These are phyloP conservation scores for Oscheius sp. DNA, from an alignment of 2,888 invertebrate species.

Conservation along the genomic window DNA sequence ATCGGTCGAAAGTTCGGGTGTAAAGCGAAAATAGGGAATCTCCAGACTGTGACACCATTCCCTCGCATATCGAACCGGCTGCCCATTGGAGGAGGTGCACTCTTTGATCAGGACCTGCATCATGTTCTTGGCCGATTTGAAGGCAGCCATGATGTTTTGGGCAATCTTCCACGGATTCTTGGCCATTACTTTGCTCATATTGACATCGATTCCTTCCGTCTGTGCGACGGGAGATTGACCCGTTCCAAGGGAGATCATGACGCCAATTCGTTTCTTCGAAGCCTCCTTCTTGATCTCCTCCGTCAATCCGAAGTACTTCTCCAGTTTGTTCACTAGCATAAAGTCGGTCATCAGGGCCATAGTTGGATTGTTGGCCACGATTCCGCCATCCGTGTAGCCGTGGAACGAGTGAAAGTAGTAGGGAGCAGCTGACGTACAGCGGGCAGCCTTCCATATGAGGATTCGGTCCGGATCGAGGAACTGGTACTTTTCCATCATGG, in stretches of 20 bases:
- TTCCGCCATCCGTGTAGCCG: slow-evolving; percentile 54
- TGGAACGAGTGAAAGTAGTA: slow-evolving; percentile 57
- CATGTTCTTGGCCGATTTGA: slow-evolving; percentile 44
- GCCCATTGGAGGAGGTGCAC: slow-evolving; percentile 55
- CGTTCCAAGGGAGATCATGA: slow-evolving; percentile 53
- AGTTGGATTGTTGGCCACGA: slow-evolving; percentile 58
- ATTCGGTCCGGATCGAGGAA: slow-evolving; percentile 52
- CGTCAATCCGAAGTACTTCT: slow-evolving; percentile 44
- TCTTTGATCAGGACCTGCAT: slow-evolving; percentile 37
- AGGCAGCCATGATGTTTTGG: slow-evolving; percentile 43
- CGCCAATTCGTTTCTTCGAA: slow-evolving; percentile 32
- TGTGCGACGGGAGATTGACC: slow-evolving; percentile 49
- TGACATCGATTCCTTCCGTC: slow-evolving; percentile 55
- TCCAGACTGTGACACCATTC: slow-evolving; percentile 54
- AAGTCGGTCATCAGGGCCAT: slow-evolving; percentile 53
- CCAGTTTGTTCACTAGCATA: slow-evolving; percentile 43
- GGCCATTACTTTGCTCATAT: slow-evolving; percentile 11
- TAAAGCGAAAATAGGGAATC: slow-evolving; percentile 50
- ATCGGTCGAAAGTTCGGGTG: slow-evolving; percentile 39
- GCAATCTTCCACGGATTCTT: slow-evolving; percentile 45
- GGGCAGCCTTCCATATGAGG: slow-evolving; percentile 55
- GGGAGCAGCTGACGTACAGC: slow-evolving; percentile 43
- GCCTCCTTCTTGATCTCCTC: slow-evolving; percentile 41
- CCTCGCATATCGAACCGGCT: slow-evolving; percentile 51
- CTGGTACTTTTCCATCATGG: slow-evolving; percentile 41